Conservation (phyloP, 2,113 vertebrate genomes). For the Macrotis lagotis region DNA sequence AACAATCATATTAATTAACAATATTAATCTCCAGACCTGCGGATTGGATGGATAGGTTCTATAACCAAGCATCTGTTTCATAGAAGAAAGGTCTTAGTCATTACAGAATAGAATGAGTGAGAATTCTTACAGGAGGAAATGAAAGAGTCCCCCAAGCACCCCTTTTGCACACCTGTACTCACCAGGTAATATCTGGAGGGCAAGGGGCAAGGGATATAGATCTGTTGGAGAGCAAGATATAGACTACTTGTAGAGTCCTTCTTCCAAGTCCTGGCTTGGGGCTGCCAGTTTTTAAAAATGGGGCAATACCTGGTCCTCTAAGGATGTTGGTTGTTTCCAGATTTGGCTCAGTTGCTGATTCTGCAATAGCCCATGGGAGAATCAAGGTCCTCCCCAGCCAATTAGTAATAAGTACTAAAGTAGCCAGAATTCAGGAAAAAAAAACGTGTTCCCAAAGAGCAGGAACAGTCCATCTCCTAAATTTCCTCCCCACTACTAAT, state of each 20-base stretch:
- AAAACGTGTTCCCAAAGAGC: conserved; percentile 37
- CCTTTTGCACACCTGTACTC: not conserved
- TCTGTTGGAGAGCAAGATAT: no score
- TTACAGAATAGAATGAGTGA: not conserved
- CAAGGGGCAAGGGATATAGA: not conserved
- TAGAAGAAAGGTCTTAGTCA: not conserved
- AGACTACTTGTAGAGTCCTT: not conserved
- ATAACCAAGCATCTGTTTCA: no score
- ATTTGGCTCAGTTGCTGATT: not conserved
- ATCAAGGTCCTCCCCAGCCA: not conserved
- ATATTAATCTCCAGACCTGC: no score
- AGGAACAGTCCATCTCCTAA: not conserved
- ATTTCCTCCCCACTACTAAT: conserved; percentile 3
- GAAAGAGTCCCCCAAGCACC: not conserved
- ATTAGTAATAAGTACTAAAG: conserved; percentile 23
- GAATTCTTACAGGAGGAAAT: not conserved
- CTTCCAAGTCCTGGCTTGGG: not conserved
- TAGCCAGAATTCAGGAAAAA: conserved; percentile 8
- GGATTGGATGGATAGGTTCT: no score
- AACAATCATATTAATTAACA: no score
- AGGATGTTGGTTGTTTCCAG: not conserved
- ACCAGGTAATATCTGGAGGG: not conserved
- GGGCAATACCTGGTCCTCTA: not conserved
- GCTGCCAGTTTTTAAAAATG: not conserved
- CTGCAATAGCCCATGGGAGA: not conserved